Conservation (phyloP, 2,888 invertebrate species). For the Agrotis clavis region DNA sequence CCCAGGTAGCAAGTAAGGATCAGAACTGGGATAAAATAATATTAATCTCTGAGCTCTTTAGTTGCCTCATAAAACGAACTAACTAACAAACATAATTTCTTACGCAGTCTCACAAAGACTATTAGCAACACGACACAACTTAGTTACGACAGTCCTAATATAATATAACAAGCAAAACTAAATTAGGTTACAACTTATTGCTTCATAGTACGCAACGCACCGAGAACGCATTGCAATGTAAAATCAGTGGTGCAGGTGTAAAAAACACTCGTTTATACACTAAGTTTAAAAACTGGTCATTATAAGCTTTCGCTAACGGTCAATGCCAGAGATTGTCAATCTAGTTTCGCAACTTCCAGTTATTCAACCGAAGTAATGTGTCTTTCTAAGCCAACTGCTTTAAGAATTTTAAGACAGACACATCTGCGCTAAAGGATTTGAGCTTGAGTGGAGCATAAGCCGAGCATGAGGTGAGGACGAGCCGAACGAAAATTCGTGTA, state of each 20-base stretch:
- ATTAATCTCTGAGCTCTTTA: conserved; percentile 5
- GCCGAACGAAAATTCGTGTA: too few relatives aligned
- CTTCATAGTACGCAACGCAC: conserved; percentile 29
- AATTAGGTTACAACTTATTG: conserved; percentile 57
- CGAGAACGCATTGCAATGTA: conserved; percentile 31
- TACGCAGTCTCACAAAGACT: conserved; percentile 30
- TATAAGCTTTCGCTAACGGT: conserved; percentile 82
- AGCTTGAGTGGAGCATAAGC: too few relatives aligned
- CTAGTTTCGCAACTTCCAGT: conserved; percentile 67
- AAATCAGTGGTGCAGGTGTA: conserved; percentile 26
- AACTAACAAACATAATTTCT: conserved; percentile 31
- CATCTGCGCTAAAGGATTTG: too few relatives aligned
- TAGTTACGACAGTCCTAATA: conserved; percentile 47
- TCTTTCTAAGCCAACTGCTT: conserved; percentile 21
- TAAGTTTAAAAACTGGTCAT: conserved; percentile 67
- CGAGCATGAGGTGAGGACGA: too few relatives aligned
- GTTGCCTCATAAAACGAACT: conserved; percentile 4
- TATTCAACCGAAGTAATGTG: conserved; percentile 24
- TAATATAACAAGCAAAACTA: conserved; percentile 47
- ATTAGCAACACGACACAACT: conserved; percentile 37
- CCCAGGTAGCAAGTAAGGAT: background rate
- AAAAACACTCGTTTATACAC: conserved; percentile 48
- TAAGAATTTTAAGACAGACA: too few relatives aligned
- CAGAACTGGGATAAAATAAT: background rate
- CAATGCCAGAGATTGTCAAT: conserved; percentile 78